Evolutionary conservation across 1,140 invertebrate species (phyloP).

Genomic region (Rhyacophila brunnea): DNA sequence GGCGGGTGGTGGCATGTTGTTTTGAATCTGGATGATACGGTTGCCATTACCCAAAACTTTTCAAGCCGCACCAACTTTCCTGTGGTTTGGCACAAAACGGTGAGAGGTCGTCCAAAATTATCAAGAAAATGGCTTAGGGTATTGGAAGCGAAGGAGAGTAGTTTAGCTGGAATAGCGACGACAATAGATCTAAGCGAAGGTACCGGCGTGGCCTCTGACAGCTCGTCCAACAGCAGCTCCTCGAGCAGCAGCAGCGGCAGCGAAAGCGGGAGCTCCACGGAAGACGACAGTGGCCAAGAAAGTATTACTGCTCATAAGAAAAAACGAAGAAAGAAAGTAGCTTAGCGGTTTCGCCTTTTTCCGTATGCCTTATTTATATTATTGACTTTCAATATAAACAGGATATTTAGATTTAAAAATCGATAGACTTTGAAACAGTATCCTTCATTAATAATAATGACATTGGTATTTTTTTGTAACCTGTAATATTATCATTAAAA

Average conservation of each 20-base stretch:
- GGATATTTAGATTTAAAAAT: too few relatives aligned
- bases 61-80: slow-evolving; percentile 95
- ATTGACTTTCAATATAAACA: slow-evolving; percentile 1
- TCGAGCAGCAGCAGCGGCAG: slow-evolving; percentile 73
- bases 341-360: slow-evolving; percentile 31
- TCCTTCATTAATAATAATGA: too few relatives aligned
- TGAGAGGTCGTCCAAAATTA: slow-evolving; percentile 90
- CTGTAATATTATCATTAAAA: too few relatives aligned
- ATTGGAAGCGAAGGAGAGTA: slow-evolving; percentile 74
- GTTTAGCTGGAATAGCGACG: slow-evolving; percentile 81
- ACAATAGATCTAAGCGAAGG: slow-evolving; percentile 82
- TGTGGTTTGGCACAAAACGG: slow-evolving; percentile 97
- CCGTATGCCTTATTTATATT: slow-evolving; percentile 28
- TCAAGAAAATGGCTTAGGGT: slow-evolving; percentile 81
- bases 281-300: slow-evolving; percentile 81
- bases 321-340: slow-evolving; percentile 65
- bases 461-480: too few relatives aligned
- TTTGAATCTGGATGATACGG: slow-evolving; percentile 91
- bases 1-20: slow-evolving; percentile 99
- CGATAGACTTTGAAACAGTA: too few relatives aligned
- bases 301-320: slow-evolving; percentile 85
- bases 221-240: slow-evolving; percentile 86
- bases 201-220: slow-evolving; percentile 92
- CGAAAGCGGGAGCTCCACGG: slow-evolving; percentile 59
- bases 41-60: slow-evolving; percentile 98